These are phyloP conservation scores for Petromus typicus DNA, from an alignment of 2,113 vertebrate species.

Conservation along the genomic window DNA sequence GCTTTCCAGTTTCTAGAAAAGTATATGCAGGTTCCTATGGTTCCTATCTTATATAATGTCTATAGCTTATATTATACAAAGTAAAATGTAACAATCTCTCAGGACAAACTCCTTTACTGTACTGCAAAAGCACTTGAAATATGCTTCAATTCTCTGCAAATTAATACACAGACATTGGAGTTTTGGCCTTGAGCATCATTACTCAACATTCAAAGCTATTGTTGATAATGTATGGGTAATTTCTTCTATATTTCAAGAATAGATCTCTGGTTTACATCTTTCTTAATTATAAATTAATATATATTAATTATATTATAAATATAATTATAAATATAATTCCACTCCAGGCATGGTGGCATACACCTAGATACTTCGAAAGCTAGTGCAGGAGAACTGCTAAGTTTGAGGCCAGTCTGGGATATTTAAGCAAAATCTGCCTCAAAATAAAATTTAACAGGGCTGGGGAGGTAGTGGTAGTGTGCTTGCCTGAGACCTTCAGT, in stretches of 20 bases:
- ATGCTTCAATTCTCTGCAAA: background rate
- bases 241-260: background rate
- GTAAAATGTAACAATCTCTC: background rate
- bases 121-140: background rate
- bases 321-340: background rate
- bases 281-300: conserved; percentile 39
- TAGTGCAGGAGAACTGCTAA: background rate
- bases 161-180: background rate
- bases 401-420: background rate
- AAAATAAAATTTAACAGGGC: background rate
- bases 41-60: background rate
- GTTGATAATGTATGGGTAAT: background rate
- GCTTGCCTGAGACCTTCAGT: background rate
- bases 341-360: background rate
- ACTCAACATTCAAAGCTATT: conserved; percentile 7
- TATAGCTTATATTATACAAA: background rate
- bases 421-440: background rate
- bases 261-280: background rate
- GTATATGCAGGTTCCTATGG: background rate
- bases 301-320: too few relatives aligned
- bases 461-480: background rate
- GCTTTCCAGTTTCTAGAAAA: conserved; percentile 38
- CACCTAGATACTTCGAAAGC: background rate
- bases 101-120: background rate
- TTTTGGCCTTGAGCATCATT: background rate